Evolutionary conservation across 2,888 invertebrate species (phyloP), one percentile per base, ranked within the genome.

Genomic region (Thelaira solivaga): DNA sequence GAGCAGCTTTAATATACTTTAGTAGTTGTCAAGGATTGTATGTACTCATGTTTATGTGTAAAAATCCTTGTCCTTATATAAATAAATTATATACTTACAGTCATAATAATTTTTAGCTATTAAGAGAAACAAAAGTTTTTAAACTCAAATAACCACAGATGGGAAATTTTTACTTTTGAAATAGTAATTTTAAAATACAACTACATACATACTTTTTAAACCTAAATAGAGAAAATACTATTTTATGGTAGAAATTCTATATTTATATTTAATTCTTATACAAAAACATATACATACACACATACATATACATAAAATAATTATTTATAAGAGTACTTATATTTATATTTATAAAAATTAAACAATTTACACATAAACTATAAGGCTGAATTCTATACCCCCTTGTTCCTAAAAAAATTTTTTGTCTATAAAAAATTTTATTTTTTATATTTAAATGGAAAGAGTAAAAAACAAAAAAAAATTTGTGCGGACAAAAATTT

Each of bases 1-100:
- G 74, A 61, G 74, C 78, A 78, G 78, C 78, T 78, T 78, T 78
- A 78, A 74, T 78, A 16, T 74, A 65, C 45, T 65, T 6, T 62
- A 75, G 53, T 39, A n/a, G 22, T 39, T 22, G 34, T 41, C 26
- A 65, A 59, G 43, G 41, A 65, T 41, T 64, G 55, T 65, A 53
- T 57, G 7, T 41, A 55, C 7, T n/a, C 2, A 36, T 43, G 18
- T 31, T 16, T 34, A 47, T 39, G 43, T 24, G 26, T 29, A 13
- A 57, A 34, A 65, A 51, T 61, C 11, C 34, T 61, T 51, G 26
- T 43, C n/a, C 20, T 62, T 16, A 39, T 61, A 43, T 34, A 51
- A 59, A 51, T 18, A 11, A 43, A 20, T 6, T 59, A 20, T 47
- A 36, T 4, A 49, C 7, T 26, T 26, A 24, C n/a, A n/a, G n/a